Percentiles rank a stretch among this genome's conserved stretches.
phyloP scores from a whole-genome alignment of 23 tunicate genomes.

The Phallusia fumigata region DNA sequence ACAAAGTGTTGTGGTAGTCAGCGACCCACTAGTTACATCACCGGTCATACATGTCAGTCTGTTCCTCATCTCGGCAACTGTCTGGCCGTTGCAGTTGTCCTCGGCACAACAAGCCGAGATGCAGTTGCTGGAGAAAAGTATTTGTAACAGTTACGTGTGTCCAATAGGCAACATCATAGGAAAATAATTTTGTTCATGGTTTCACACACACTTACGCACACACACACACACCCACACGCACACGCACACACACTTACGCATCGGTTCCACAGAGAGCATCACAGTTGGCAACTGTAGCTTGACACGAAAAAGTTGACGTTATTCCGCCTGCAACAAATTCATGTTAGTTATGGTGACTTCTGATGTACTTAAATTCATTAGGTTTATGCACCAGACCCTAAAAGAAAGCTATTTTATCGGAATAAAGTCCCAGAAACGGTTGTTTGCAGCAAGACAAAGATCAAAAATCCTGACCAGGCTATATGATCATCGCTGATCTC shows the following conservation, averaged over 20 bases:
- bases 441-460: no score
- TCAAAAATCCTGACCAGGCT: no score
- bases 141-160: no score
- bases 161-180: neutral
- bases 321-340: neutral
- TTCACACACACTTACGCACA: no score
- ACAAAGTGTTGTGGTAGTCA: neutral
- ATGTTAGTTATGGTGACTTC: no score
- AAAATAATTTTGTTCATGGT: neutral
- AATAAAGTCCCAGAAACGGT: no score
- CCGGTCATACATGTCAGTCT: neutral
- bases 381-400: no score
- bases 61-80: conserved; percentile 4
- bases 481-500: no score
- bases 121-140: neutral
- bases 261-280: neutral
- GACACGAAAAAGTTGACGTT: neutral
- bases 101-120: neutral
- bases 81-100: neutral
- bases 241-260: neutral
- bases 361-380: no score
- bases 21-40: neutral
- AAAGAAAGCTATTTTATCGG: no score
- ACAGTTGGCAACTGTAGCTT: neutral
- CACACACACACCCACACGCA: no score